Evolutionary conservation across 2,797 vertebrate genomes (phyloP).

Genomic region (Sparidentex hasta): DNA sequence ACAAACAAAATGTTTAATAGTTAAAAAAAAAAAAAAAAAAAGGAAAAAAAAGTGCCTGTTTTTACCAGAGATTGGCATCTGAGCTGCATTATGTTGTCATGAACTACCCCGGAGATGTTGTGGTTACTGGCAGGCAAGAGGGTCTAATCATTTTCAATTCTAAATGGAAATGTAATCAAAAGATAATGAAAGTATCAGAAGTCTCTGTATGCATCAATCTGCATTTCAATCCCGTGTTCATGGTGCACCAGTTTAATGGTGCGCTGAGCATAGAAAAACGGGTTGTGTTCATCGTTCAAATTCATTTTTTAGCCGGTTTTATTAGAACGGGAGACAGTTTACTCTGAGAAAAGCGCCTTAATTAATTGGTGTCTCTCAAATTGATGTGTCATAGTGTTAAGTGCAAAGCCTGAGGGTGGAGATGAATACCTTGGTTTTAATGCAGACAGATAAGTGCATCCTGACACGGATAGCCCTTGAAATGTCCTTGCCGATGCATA

Average conservation of each 20-base stretch:
- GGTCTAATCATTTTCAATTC: constrained; percentile 52
- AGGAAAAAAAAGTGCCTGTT: background rate
- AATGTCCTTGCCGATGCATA: constrained; percentile 53
- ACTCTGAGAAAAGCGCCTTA: background rate
- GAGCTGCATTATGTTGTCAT: constrained; percentile 4
- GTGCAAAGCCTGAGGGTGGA: constrained; percentile 5
- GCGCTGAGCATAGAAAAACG: constrained; percentile 27
- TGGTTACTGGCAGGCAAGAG: constrained; percentile 31
- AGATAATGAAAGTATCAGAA: constrained; percentile 68
- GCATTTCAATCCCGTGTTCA: constrained; percentile 41
- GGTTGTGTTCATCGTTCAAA: constrained; percentile 36
- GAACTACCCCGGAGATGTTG: constrained; percentile 12
- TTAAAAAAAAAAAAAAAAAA: background rate
- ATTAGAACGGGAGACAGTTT: background rate
- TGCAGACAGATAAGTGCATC: constrained; percentile 30
- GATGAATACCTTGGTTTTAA: constrained; percentile 38
- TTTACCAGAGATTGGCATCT: background rate
- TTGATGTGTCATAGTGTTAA: constrained; percentile 24
- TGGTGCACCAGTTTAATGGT: constrained; percentile 37
- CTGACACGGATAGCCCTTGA: constrained; percentile 36
- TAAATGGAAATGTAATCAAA: constrained; percentile 79
- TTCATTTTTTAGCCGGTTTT: constrained; percentile 13
- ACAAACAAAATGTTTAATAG: background rate
- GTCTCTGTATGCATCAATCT: constrained; percentile 55
- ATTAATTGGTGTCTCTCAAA: constrained; percentile 32